Evolutionary conservation across 1,140 invertebrate genomes (phyloP).

Genomic region (Drosophila sulfurigaster): DNA sequence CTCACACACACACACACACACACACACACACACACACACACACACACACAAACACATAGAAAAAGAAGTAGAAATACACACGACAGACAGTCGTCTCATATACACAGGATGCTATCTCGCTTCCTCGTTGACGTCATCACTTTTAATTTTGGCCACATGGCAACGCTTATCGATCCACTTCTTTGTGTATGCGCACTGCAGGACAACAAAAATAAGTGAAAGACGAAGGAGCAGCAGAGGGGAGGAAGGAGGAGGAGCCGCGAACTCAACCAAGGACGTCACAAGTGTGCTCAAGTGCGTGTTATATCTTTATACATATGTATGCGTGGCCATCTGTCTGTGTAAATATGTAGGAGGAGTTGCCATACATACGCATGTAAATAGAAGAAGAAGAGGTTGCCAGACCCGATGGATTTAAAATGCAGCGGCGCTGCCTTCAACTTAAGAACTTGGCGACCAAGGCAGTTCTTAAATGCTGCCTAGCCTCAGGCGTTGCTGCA

Average conservation of each 20-base stretch:
- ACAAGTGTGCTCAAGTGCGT: conserved; percentile 72
- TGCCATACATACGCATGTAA: not conserved
- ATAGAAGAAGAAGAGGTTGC: conserved; percentile 6
- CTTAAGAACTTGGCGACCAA: conserved; percentile 1
- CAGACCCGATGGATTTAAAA: conserved; percentile 1
- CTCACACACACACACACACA: not conserved
- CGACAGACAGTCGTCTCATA: not conserved
- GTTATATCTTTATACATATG: conserved; percentile 1
- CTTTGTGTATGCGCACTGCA: conserved; percentile 5
- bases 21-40: conserved; percentile 11
- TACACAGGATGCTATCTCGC: conserved; percentile 52
- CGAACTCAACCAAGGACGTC: conserved; percentile 75
- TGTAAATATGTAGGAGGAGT: conserved; percentile 2
- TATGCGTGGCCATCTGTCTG: not conserved
- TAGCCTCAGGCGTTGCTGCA: conserved; percentile 1
- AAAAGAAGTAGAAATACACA: not conserved
- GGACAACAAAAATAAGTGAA: conserved; percentile 12
- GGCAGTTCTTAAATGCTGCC: conserved; percentile 2
- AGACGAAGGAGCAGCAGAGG: not conserved
- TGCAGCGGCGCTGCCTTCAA: not conserved
- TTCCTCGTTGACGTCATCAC: conserved; percentile 76
- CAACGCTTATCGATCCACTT: conserved; percentile 73
- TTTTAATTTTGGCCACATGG: conserved; percentile 70
- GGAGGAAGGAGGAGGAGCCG: conserved; percentile 17
- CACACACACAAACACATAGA: conserved; percentile 2